Evolutionary conservation across 2,113 vertebrate genomes (phyloP).

Genomic region (Maccullochella peelii): DNA sequence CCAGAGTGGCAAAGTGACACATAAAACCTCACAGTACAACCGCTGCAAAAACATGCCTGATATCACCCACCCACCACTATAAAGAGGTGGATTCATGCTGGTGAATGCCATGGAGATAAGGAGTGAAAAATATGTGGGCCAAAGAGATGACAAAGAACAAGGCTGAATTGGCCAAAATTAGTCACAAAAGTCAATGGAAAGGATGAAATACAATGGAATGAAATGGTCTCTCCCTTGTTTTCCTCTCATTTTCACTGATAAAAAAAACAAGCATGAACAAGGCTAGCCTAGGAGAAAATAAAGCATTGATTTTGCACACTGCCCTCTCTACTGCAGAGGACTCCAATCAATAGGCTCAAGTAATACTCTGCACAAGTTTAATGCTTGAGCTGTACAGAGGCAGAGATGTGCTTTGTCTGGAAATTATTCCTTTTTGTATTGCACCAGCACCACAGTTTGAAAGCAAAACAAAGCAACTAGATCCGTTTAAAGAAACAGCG

Average conservation of each 20-base stretch:
- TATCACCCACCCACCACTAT: constrained; percentile 27
- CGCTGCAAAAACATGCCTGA: constrained; percentile 48
- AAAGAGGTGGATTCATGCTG: constrained; percentile 46
- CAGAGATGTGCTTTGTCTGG: constrained; percentile 78
- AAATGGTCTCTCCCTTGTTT: constrained; percentile 60
- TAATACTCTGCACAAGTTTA: constrained; percentile 81
- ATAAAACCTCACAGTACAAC: constrained; percentile 17
- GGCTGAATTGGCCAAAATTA: constrained; percentile 40
- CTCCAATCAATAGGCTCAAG: constrained; percentile 80
- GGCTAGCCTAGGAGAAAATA: constrained; percentile 81
- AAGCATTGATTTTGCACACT: constrained; percentile 82
- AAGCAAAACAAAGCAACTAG: constrained; percentile 47
- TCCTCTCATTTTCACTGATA: constrained; percentile 68
- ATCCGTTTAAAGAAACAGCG: constrained; percentile 30
- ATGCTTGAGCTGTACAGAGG: constrained; percentile 70
- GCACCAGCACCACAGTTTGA: constrained; percentile 39
- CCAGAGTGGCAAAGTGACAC: constrained; percentile 26
- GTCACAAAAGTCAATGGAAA: constrained; percentile 35
- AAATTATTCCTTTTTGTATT: constrained; percentile 75
- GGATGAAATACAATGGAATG: constrained; percentile 47
- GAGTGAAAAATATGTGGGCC: constrained; percentile 8
- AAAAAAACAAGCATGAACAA: constrained; percentile 67
- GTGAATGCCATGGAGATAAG: constrained; percentile 41
- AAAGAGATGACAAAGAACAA: constrained; percentile 29
- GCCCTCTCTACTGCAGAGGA: constrained; percentile 75